These are phyloP conservation scores for Darwinula stevensoni DNA, from an alignment of 2,888 invertebrate genomes.

Conservation along the genomic window DNA sequence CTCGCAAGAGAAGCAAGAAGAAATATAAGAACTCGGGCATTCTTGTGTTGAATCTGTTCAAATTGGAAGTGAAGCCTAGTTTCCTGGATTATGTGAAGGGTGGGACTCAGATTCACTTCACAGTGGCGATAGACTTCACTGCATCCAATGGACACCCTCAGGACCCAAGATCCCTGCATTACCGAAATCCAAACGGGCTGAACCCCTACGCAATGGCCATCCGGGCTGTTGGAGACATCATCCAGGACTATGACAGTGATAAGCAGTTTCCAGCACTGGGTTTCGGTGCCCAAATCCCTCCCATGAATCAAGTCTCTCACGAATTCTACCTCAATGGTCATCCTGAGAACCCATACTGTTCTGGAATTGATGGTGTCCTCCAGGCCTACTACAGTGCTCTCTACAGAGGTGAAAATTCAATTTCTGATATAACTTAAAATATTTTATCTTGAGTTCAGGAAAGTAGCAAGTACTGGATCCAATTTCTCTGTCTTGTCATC, in stretches of 20 bases:
- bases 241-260: slow-evolving; percentile 16
- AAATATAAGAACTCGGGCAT: slow-evolving; percentile 21
- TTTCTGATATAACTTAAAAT: no score
- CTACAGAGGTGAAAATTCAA: slow-evolving; percentile 13
- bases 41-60: slow-evolving; percentile 17
- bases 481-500: no score
- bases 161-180: slow-evolving; percentile 15
- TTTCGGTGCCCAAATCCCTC: slow-evolving; percentile 22
- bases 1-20: slow-evolving; percentile 20
- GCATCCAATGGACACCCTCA: slow-evolving; percentile 15
- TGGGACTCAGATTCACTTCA: slow-evolving; percentile 16
- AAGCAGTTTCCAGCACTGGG: slow-evolving; percentile 17
- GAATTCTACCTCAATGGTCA: slow-evolving; percentile 19
- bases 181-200: slow-evolving; percentile 16
- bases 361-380: slow-evolving; percentile 17
- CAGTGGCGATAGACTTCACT: slow-evolving; percentile 16
- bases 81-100: slow-evolving; percentile 23
- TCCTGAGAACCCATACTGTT: slow-evolving; percentile 17
- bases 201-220: slow-evolving; percentile 22
- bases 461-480: no score
- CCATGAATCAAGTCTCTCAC: slow-evolving; percentile 18
- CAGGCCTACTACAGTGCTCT: slow-evolving; percentile 18
- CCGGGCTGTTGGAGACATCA: slow-evolving; percentile 18
- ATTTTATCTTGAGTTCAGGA: no score
- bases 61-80: slow-evolving; percentile 10